Evolutionary conservation across 2,797 vertebrate species (phyloP).

Genomic region (Iguana delicatissima): DNA sequence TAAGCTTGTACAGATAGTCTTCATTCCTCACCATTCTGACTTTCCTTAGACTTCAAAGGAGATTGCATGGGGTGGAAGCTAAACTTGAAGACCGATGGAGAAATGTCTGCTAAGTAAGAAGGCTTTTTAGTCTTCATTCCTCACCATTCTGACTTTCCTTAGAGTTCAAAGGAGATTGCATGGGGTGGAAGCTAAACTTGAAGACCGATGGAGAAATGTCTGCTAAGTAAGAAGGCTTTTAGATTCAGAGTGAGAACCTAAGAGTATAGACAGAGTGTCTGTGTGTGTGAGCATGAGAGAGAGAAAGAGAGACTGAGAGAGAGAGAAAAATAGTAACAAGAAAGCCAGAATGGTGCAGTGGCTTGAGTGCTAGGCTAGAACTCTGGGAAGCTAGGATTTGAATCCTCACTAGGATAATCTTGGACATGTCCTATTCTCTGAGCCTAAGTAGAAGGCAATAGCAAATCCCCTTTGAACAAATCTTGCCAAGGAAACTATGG

Average conservation of each 20-base stretch:
- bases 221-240: not conserved
- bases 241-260: not conserved
- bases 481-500: too few species aligned
- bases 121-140: not conserved
- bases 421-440: too few species aligned
- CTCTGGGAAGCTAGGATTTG: too few species aligned
- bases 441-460: too few species aligned
- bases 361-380: too few species aligned
- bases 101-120: not conserved
- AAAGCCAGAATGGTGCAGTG: too few species aligned
- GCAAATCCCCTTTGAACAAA: too few species aligned
- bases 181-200: too few species aligned
- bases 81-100: not conserved
- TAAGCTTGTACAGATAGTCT: not conserved
- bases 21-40: not conserved
- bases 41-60: not conserved
- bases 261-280: not conserved
- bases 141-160: not conserved
- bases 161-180: not conserved
- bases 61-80: too few species aligned
- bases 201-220: not conserved
- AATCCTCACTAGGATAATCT: too few species aligned
- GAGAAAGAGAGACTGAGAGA: too few species aligned
- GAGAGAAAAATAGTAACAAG: too few species aligned
- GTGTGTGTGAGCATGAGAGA: not conserved